Percentiles rank a stretch among this genome's conserved stretches.
phyloP scores from a whole-genome alignment of 2,797 vertebrate genomes.

The Paratrypauchen microcephalus region DNA sequence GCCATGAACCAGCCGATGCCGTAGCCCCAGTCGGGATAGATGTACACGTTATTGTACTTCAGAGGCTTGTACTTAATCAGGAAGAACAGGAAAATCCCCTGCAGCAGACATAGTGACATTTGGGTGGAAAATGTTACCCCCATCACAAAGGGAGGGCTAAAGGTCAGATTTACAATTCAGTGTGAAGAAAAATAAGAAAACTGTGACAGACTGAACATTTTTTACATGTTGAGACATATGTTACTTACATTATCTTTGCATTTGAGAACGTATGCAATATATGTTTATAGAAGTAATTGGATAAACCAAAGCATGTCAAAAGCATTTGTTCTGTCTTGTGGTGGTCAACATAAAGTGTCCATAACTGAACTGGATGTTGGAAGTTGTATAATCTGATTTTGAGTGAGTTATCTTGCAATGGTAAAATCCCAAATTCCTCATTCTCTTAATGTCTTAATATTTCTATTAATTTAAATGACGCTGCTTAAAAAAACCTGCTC shows the following conservation, averaged over 20 bases:
- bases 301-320: neutral
- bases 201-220: neutral
- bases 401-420: neutral
- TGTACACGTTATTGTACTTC: slow-evolving; percentile 97
- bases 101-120: slow-evolving; percentile 35
- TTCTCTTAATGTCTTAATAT: too few species aligned
- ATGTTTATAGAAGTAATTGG: neutral
- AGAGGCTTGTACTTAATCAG: slow-evolving; percentile 97
- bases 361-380: neutral
- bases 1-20: slow-evolving; percentile 98
- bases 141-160: slow-evolving; percentile 2
- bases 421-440: neutral
- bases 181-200: neutral
- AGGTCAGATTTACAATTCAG: slow-evolving; percentile 2
- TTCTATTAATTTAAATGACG: too few species aligned
- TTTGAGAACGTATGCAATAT: neutral
- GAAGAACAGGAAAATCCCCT: slow-evolving; percentile 98
- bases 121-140: slow-evolving; percentile 11
- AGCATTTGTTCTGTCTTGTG: neutral
- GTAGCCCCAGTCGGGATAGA: slow-evolving; percentile 95
- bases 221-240: neutral
- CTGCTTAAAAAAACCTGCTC: too few species aligned
- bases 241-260: neutral
- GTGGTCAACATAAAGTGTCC: neutral
- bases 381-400: neutral